A percentile compares a stretch with the other conserved stretches of the same genome.
phyloP scores from a whole-genome alignment of 1,140 invertebrate genomes.

The Dryas iulia region DNA sequence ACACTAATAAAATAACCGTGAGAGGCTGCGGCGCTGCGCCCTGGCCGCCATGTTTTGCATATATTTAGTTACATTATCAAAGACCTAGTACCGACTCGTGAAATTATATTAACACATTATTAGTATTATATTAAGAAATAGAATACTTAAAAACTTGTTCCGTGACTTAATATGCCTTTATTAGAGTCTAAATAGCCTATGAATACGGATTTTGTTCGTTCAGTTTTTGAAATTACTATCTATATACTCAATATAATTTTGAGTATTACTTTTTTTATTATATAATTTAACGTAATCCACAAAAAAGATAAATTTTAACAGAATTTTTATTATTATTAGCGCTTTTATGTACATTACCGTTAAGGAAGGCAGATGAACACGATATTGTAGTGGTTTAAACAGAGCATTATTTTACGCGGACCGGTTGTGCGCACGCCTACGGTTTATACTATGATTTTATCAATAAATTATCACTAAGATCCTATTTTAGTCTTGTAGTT shows the following conservation, averaged over 20 bases:
- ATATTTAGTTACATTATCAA: constrained; percentile 28
- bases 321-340: background rate
- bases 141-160: background rate
- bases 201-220: background rate
- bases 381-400: constrained; percentile 45
- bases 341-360: constrained; percentile 38
- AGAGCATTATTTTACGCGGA: constrained; percentile 55
- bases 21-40: constrained; percentile 34
- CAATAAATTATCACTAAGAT: constrained; percentile 74
- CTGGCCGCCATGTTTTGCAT: constrained; percentile 30
- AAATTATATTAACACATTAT: background rate
- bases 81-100: constrained; percentile 12
- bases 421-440: constrained; percentile 53
- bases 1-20: constrained; percentile 38
- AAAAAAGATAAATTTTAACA: background rate
- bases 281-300: background rate
- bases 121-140: background rate
- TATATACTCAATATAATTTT: too few relatives aligned
- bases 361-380: constrained; percentile 46
- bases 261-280: too few relatives aligned
- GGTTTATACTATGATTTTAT: constrained; percentile 54
- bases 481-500: constrained; percentile 57
- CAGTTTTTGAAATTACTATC: background rate
- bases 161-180: background rate
- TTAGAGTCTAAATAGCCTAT: background rate